These are phyloP conservation scores for Gerris lacustris DNA, from an alignment of 2,888 invertebrate species.

Conservation along the genomic window DNA sequence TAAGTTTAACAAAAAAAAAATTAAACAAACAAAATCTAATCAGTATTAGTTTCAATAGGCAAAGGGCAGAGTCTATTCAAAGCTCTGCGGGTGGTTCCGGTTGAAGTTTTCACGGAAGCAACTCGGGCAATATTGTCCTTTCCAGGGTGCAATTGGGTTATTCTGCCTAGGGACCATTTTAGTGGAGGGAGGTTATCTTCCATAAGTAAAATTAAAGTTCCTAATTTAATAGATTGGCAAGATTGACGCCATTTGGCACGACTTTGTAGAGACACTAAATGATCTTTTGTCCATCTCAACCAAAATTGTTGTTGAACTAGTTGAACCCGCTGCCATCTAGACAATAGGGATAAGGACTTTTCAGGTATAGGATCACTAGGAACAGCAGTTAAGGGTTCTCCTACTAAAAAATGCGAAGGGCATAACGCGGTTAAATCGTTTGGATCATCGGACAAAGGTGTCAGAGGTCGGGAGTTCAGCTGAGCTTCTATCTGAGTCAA, in stretches of 20 bases:
- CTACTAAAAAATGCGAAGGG: conserved; percentile 11
- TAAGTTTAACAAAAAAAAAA: background rate
- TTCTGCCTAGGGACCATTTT: conserved; percentile 13
- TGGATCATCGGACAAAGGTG: conserved; percentile 16
- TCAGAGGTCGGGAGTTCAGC: conserved; percentile 18
- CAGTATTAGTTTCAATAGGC: background rate
- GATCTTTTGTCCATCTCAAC: conserved; percentile 9
- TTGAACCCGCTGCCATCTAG: conserved; percentile 14
- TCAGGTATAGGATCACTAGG: background rate
- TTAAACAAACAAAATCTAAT: background rate
- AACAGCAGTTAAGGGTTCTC: conserved; percentile 7
- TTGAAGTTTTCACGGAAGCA: background rate
- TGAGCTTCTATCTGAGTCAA: too few relatives aligned
- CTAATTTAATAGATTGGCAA: background rate
- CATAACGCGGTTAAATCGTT: conserved; percentile 12
- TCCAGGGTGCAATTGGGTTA: background rate
- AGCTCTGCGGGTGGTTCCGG: background rate
- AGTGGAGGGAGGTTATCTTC: conserved; percentile 12
- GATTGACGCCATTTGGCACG: conserved; percentile 14
- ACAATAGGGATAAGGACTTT: background rate
- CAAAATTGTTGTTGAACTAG: conserved; percentile 15
- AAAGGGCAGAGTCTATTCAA: background rate
- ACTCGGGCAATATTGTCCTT: background rate
- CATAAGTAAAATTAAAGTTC: conserved; percentile 12
- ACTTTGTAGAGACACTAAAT: conserved; percentile 5